phyloP scores from a whole-genome alignment of 2,888 invertebrate species.

The Nomada ferruginata region DNA sequence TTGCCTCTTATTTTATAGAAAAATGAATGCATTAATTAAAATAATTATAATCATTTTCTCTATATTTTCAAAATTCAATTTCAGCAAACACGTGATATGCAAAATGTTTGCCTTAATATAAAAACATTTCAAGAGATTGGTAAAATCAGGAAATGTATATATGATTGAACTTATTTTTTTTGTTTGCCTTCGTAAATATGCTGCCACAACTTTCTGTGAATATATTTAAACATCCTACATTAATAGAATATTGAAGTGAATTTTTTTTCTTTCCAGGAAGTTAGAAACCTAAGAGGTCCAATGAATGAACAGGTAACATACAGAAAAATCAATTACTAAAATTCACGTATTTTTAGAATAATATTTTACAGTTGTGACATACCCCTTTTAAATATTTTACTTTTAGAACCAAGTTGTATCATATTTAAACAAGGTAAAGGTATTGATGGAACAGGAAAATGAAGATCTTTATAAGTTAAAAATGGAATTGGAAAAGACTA shows the following conservation, averaged over 20 bases:
- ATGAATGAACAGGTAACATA: slow-evolving; percentile 18
- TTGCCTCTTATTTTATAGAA: slow-evolving; percentile 46
- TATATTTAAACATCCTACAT: no score
- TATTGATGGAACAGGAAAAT: slow-evolving; percentile 73
- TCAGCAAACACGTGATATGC: slow-evolving; percentile 35
- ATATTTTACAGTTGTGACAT: not conserved
- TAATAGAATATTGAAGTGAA: no score
- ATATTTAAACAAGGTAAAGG: slow-evolving; percentile 70
- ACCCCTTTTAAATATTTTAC: slow-evolving; percentile 6
- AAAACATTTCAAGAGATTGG: slow-evolving; percentile 41
- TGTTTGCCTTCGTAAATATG: no score
- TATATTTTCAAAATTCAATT: slow-evolving; percentile 40
- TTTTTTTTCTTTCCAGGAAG: not conserved
- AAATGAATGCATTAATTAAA: slow-evolving; percentile 3
- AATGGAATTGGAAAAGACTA: slow-evolving; percentile 70
- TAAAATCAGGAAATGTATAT: slow-evolving; percentile 10
- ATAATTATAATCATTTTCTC: slow-evolving; percentile 5
- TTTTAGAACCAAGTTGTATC: slow-evolving; percentile 69
- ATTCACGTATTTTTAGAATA: not conserved
- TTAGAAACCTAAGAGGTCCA: slow-evolving; percentile 7
- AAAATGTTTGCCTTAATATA: slow-evolving; percentile 33
- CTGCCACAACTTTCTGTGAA: no score
- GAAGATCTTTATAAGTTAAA: slow-evolving; percentile 71
- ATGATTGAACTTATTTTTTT: no score
- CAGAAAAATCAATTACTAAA: slow-evolving; percentile 7